Percentiles rank a stretch among this genome's conserved stretches.
Conservation (phyloP, 2,797 vertebrate species). For the Halcyon badia region DNA sequence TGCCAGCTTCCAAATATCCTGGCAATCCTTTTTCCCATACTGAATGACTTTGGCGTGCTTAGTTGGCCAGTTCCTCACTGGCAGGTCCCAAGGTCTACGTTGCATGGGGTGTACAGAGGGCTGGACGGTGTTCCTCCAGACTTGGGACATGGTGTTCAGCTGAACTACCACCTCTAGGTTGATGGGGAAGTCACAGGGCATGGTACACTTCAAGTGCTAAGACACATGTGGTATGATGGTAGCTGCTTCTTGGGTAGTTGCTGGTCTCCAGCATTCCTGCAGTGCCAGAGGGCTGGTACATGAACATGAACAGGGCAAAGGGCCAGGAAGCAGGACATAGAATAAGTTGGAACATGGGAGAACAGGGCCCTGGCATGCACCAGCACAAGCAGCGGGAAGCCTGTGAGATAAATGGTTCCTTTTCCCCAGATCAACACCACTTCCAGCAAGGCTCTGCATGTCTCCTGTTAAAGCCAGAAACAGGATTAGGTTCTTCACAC, state of each 20-base stretch:
- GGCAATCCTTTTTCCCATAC: not conserved
- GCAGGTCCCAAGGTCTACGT: rapidly evolving
- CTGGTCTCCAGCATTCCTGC: not conserved
- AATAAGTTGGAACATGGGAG: not conserved
- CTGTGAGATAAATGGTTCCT: not conserved
- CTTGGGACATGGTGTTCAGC: not conserved
- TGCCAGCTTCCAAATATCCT: not conserved
- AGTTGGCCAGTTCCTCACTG: rapidly evolving
- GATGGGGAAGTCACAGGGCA: not conserved
- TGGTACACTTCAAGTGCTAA: not conserved
- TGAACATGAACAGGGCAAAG: not conserved
- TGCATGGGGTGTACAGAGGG: not conserved
- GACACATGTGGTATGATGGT: rapidly evolving
- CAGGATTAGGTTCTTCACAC: not conserved
- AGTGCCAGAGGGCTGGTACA: not conserved
- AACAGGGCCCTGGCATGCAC: not conserved
- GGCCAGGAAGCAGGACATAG: rapidly evolving
- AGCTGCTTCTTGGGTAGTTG: not conserved
- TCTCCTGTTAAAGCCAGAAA: not conserved
- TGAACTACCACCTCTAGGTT: not conserved
- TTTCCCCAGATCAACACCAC: not conserved
- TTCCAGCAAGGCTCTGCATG: not conserved
- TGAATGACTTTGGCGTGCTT: not conserved
- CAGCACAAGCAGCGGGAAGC: not conserved
- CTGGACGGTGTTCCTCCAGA: not conserved